A percentile compares a stretch with the other conserved stretches of the same genome.
Evolutionary conservation across 2,113 vertebrate species (phyloP).

Genomic region (Pangasianodon hypophthalmus): DNA sequence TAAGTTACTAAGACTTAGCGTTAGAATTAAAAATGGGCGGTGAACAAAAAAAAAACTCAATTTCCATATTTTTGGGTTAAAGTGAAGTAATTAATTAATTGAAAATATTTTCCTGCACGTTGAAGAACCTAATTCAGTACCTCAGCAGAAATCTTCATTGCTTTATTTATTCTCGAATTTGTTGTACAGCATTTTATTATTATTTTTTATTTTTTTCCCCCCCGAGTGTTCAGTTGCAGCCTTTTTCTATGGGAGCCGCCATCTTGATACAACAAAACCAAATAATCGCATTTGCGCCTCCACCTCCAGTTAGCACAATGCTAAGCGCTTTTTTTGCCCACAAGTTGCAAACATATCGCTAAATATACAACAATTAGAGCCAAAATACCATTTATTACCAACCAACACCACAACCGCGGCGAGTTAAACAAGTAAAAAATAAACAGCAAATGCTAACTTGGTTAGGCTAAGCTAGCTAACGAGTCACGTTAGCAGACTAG

Average conservation of each 20-base stretch:
- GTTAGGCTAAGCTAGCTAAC: slow-evolving; percentile 1
- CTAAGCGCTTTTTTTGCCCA: neutral
- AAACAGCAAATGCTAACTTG: neutral
- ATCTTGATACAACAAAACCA: slow-evolving; percentile 67
- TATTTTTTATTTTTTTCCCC: neutral
- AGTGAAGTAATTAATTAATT: neutral
- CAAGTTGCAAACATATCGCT: neutral
- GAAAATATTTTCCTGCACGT: neutral
- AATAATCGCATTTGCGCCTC: slow-evolving; percentile 48
- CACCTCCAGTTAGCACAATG: slow-evolving; percentile 11
- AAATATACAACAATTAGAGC: no score
- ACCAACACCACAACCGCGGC: no score
- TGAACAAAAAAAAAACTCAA: neutral
- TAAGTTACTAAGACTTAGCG: slow-evolving; percentile 25
- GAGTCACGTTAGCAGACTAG: slow-evolving; percentile 36
- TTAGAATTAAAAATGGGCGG: slow-evolving; percentile 35
- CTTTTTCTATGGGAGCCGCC: slow-evolving; percentile 71
- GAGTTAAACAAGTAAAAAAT: neutral
- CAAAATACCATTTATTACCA: no score
- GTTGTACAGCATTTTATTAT: neutral
- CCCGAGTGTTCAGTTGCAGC: neutral
- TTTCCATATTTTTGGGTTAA: neutral
- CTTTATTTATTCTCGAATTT: neutral
- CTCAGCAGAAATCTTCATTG: neutral
- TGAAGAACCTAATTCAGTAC: neutral